These are phyloP conservation scores for Antennarius maculatus DNA, from an alignment of 2,797 vertebrate species.

Conservation along the genomic window DNA sequence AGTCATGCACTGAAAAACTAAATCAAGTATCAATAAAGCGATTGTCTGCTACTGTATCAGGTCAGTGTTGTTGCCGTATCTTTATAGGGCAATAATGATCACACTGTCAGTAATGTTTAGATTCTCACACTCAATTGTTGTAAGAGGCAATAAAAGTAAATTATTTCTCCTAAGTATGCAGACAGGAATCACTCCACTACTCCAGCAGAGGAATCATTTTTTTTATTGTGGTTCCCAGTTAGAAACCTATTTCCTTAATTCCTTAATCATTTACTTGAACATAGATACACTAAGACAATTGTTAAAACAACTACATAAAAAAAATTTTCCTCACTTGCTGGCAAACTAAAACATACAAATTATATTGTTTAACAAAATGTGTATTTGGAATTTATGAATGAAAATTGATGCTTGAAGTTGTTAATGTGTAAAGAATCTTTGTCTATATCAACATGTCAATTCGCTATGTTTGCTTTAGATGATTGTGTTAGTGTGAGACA, in stretches of 20 bases:
- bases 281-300: background rate
- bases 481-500: background rate
- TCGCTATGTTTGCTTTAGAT: background rate
- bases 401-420: background rate
- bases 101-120: background rate
- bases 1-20: background rate
- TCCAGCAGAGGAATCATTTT: conserved; percentile 67
- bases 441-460: background rate
- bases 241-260: conserved; percentile 18
- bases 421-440: background rate
- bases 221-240: conserved; percentile 67
- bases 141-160: background rate
- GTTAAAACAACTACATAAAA: background rate
- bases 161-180: conserved; percentile 28
- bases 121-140: background rate
- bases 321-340: background rate
- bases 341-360: background rate
- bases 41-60: background rate
- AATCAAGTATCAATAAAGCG: background rate
- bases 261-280: background rate
- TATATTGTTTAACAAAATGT: background rate
- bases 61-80: background rate
- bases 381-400: background rate
- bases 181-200: conserved; percentile 34
- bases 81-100: background rate